Base-by-base conservation (phyloP, 37 sponge, comb jelly and placozoan genomes). In the Eunapius fragilis region DNA sequence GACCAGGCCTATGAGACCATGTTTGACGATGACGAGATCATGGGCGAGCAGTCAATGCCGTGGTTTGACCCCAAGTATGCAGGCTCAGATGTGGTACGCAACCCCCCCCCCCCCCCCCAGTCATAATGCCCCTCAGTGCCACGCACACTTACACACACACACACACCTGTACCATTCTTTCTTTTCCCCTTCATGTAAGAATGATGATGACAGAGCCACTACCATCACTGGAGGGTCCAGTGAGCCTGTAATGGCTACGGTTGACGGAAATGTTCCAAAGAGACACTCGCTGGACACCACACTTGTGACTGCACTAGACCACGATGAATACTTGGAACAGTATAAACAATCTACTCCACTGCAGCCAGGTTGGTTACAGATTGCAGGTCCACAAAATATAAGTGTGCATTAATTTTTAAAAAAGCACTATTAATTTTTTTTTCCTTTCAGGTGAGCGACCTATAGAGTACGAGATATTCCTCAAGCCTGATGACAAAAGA, bases 11-110 rank as follows among this genome's bases (percentile, higher is more conserved):
- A 84, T 28, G 88, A 87, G 71, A 83, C 88, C 31, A 82, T 92
- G 81, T 80, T 70, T 69, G 92, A 87, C 3, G 92, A 92, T 75
- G 92, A 92, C 81, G 92, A 87, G 6, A 10, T 92, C 31, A 82
- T 32, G 12, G 36, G 50, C 14, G 68, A 80, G 2, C 80, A 87
- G 71, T 72, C 79, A n/a, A 87, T 92, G 88, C 92, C 92, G 0
- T 92, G 92, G 92, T 87, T 83, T 73, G 85, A 92, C 67, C 92
- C 92, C 33, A 87, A 80, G 33, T 92, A 92, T 71, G 35, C 79
- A 25, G 84, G 75, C 0, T 28, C 79, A 41, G 67, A 86, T 41
- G 41, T 41, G 41, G 41, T 41, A 70, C 6, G 30, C 7, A 5
- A 6, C 79, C 79, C 9, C 27, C 9, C 25, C 71, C 71, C 9